Percentiles rank a stretch among this genome's conserved stretches.
Evolutionary conservation across 2,797 vertebrate genomes (phyloP).

Genomic region (Halcyon smyrnensis): DNA sequence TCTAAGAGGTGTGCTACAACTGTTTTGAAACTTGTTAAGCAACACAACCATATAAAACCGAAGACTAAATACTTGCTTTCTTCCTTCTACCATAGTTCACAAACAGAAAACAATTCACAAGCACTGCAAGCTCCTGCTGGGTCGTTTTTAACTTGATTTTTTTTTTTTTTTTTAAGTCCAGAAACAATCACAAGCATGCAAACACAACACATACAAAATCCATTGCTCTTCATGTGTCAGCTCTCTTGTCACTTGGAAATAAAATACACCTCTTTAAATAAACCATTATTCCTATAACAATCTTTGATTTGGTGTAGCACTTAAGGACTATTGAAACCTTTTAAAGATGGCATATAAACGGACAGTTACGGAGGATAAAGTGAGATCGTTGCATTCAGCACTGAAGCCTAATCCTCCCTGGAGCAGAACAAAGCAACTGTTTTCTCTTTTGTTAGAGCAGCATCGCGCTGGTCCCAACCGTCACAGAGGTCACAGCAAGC

Average conservation of each 20-base stretch:
- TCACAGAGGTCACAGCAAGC: not conserved
- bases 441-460: not conserved
- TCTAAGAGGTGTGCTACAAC: not conserved
- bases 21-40: not conserved
- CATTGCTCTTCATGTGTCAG: not conserved
- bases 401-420: not conserved
- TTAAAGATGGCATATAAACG: not conserved
- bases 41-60: not conserved
- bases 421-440: not conserved
- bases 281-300: not conserved
- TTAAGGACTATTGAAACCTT: not conserved
- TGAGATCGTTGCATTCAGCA: not conserved
- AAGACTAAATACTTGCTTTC: not conserved
- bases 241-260: not conserved
- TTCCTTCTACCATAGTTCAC: not conserved
- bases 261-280: not conserved
- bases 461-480: accelerated
- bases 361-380: not conserved
- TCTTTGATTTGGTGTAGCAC: not conserved
- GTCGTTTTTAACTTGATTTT: not conserved
- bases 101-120: not conserved
- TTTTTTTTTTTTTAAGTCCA: accelerated
- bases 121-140: not conserved
- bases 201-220: not conserved
- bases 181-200: not conserved